Evolutionary conservation across 2,113 vertebrate species (phyloP), one percentile per base, ranked within the genome.

Genomic region (Grallaria varia): DNA sequence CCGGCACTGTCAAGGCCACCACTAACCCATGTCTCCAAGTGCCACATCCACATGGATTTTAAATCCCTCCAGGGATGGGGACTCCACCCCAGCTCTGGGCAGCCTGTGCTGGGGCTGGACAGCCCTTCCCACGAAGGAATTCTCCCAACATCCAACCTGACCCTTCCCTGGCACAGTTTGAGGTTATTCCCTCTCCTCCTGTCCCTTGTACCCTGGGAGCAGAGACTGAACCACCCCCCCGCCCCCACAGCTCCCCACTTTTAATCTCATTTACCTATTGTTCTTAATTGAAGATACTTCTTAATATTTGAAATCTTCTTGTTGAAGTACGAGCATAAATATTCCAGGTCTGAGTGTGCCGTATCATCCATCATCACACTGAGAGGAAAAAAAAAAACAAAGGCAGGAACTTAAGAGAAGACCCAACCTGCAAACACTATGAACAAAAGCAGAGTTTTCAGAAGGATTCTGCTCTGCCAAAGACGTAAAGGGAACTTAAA

Each of bases 301-400:
- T 83, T 89, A 62, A 76, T 35, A 27, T 4, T 4, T 16, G 92
- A 92, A 84, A 98, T 98, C 95, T 98, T 98, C 4, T 10, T 67
- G 73, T 97, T 98, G 81, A 98, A 77, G 47, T 97, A 71, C 78
- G 27, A 23, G 27, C 88, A 96, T 17, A 98, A 75, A 2, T 79
- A 69, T n/a, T 98, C 96, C 91, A 98, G 62, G 24, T 93, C 90
- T 8, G 91, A 28, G 28, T 76, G 82, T 0, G 25, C 60, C 95
- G 84, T 94, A 13, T 74, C 27, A 21, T 69, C 37, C 37, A 2
- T 20, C 23, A 8, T n/a, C 7, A 24, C 6, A 4, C 53, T 14
- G 28, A 45, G 13, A 20, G 14, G 9, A n/a, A n/a, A 37, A n/a
- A 35, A 2, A 75, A 73, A 87, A 12, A 58, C 2, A 24, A 67